Conservation (phyloP, 2,888 invertebrate genomes). For the Agrotis exclamationis region DNA sequence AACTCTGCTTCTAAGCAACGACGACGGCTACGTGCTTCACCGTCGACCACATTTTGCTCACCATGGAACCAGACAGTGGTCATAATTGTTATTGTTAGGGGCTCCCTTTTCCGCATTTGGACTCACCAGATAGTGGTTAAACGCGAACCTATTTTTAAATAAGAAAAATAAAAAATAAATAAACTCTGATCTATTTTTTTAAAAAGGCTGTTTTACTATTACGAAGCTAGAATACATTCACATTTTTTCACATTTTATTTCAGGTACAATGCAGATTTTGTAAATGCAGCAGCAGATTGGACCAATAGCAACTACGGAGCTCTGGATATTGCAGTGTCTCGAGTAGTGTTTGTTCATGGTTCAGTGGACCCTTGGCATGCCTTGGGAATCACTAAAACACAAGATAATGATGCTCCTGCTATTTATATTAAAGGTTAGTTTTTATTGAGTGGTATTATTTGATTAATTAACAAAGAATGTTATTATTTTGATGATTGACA, state of each 20-base stretch:
- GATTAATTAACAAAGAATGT: neutral
- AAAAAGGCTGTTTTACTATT: too few species aligned
- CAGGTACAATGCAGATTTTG: constrained; percentile 92
- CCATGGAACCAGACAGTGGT: too few species aligned
- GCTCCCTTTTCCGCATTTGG: too few species aligned
- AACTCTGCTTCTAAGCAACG: too few species aligned
- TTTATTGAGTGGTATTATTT: neutral
- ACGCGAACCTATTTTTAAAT: too few species aligned
- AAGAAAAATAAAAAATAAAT: too few species aligned
- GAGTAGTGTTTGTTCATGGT: constrained; percentile 97
- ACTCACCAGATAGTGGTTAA: too few species aligned
- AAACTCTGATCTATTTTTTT: too few species aligned
- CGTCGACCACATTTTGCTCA: too few species aligned
- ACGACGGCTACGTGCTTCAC: too few species aligned
- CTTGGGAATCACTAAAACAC: constrained; percentile 93
- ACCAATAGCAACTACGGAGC: constrained; percentile 96
- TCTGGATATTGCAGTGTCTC: constrained; percentile 92
- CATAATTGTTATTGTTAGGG: too few species aligned
- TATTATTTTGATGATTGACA: neutral
- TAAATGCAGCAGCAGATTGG: constrained; percentile 92
- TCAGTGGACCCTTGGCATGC: constrained; percentile 97
- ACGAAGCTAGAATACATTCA: too few species aligned
- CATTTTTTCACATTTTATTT: constrained; percentile 5
- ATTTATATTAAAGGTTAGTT: constrained; percentile 93
- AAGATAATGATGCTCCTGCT: constrained; percentile 91